These are phyloP conservation scores for Cyrtodaria siliqua DNA, from an alignment of 2,888 invertebrate genomes.

Conservation along the genomic window DNA sequence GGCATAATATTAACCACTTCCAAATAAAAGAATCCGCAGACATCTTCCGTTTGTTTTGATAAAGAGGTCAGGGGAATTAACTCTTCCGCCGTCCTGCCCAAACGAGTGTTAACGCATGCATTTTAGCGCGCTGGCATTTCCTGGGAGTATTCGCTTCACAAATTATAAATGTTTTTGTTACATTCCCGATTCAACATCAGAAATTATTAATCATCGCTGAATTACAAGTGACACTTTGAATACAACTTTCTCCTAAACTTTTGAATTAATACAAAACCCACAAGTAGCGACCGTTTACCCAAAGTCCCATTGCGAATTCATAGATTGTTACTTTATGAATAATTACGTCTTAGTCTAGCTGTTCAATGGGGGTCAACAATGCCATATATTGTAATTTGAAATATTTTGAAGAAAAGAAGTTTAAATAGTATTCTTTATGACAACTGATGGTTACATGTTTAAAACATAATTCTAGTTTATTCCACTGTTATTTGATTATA, in stretches of 20 bases:
- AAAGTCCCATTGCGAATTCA: no score
- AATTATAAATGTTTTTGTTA: slow-evolving; percentile 38
- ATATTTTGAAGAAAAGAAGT: no score
- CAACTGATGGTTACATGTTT: no score
- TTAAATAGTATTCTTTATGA: no score
- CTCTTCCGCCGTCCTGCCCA: background rate
- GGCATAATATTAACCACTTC: no score
- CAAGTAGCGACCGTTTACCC: no score
- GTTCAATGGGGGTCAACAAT: no score
- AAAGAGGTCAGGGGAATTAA: background rate
- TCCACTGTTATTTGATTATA: no score
- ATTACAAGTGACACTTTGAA: slow-evolving; percentile 3
- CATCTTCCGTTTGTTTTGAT: background rate
- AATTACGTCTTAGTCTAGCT: no score
- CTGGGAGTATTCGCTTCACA: slow-evolving; percentile 33
- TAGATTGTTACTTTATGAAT: no score
- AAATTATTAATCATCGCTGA: slow-evolving; percentile 2
- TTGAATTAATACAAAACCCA: background rate
- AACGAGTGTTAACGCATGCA: background rate
- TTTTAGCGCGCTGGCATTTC: slow-evolving; percentile 1
- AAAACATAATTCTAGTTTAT: no score
- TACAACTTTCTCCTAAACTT: background rate
- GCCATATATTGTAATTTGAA: no score
- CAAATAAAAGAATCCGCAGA: background rate
- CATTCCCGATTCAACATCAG: slow-evolving; percentile 29